Evolutionary conservation across 1,140 invertebrate genomes (phyloP), one percentile per base, ranked within the genome.

Genomic region (Macrosteles quadrilineatus): DNA sequence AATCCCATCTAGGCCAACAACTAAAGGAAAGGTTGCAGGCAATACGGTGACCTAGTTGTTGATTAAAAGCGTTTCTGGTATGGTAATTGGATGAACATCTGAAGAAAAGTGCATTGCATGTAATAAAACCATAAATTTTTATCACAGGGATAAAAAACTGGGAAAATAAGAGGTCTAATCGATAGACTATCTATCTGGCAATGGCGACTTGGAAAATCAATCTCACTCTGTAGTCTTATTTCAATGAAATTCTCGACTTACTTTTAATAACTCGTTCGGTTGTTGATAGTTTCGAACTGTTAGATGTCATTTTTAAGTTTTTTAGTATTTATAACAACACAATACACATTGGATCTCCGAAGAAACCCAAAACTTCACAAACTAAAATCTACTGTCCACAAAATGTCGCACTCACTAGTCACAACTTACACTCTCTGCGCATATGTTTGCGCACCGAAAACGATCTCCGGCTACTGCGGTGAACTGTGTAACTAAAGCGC

Each of bases 191-290:
- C 69, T 71, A 69, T 69, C 69, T 69, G 70, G 72, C 68, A 73
- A 73, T 73, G 72, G 72, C 72, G 72, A 73, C 72, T 67, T 70
- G 71, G 71, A 73, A 73, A 73, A 71, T 70, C 71, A 73, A 71
- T 70, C 67, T 27, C 29, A 31, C 31, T 65, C 55, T 36, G 30
- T 21, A 43, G 11, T n/a, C 43, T 68, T 30, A 68, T 69, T 69
- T 64, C 36, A 67, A 53, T 21, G 62, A 64, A 47, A 67, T 55
- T 30, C 27, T 36, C 30, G 40, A 82, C 87, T 89, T 86, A 90
- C 88, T 88, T 88, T 89, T 88, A 75, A 89, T 86, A 77, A 89
- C 85, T 79, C 88, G 86, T 74, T 90, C 88, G 78, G 88, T 89
- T 74, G 88, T 88, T 74, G 87, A 87, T 78, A 88, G 81, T 82